Evolutionary conservation across 1,140 invertebrate species (phyloP), one percentile per base, ranked within the genome.

Genomic region (Drosophila subpulchrella): DNA sequence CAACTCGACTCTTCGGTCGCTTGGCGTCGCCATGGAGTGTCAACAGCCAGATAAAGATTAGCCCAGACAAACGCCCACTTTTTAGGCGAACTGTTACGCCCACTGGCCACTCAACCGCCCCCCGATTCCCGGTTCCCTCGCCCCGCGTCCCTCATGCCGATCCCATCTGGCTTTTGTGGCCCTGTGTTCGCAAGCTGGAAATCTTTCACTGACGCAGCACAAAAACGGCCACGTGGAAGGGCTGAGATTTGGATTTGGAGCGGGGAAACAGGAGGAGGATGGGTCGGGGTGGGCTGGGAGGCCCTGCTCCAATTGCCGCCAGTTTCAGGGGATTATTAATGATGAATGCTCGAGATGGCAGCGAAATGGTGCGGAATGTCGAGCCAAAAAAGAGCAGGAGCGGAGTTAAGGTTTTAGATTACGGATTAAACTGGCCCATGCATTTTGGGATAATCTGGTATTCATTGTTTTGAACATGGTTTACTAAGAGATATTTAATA

Each of bases 21-120:
- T 55, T 55, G 76, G 51, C 66, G 78, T 83, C 72, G 80, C 84
- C 80, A 84, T 86, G 79, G 84, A 89, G 84, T 89, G 84, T 89
- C 84, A 89, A 89, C 84, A 89, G 80, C 77, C 76, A 89, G 84
- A 89, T 89, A 89, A 89, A 89, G 84, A 89, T 89, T 89, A 89
- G 77, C 73, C 65, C 84, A 89, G 80, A 89, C 84, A 89, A 89
- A 89, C 84, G 84, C 84, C 84, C 84, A 89, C 84, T 89, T 89
- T 79, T 88, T 76, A 72, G 78, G 77, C 63, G 63, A 58, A 73
- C 76, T 80, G 76, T 70, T 84, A 71, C 77, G 84, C 84, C 84
- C 85, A 90, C 83, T 77, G 74, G 61, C 78, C 83, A 88, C 83
- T 78, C 82, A 32, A 75, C 42, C 44, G 32, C 41, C 34, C 34